Conservation (phyloP, 2,797 vertebrate genomes). For the Chelonia mydas region DNA sequence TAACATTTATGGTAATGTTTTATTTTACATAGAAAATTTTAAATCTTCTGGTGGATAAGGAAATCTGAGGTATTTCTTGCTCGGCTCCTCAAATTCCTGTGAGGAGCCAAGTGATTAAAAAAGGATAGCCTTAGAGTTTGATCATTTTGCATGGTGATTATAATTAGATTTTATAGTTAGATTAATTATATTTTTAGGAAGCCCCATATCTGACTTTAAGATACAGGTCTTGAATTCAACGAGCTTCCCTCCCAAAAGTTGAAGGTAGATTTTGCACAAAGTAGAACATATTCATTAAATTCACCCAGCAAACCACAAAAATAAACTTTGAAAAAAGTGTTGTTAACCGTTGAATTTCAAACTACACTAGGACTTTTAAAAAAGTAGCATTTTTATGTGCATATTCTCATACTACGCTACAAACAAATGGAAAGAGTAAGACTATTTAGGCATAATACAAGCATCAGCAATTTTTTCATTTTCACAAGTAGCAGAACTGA, state of each 20-base stretch:
- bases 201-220: too few species aligned
- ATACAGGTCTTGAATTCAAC: background rate
- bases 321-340: background rate
- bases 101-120: too few species aligned
- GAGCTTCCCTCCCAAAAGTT: background rate
- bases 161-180: too few species aligned
- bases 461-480: background rate
- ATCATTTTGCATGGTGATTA: too few species aligned
- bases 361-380: background rate
- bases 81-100: too few species aligned
- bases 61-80: too few species aligned
- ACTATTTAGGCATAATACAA: background rate
- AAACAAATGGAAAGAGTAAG: constrained; percentile 4
- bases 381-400: background rate
- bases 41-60: too few species aligned
- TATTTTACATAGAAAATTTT: too few species aligned
- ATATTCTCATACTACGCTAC: background rate
- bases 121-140: too few species aligned
- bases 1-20: too few species aligned
- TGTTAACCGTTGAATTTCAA: background rate
- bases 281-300: background rate
- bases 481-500: background rate
- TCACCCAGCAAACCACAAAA: background rate
- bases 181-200: too few species aligned
- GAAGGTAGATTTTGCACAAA: background rate